Conservation (phyloP, 2,113 vertebrate species). For the Turnix velox region DNA sequence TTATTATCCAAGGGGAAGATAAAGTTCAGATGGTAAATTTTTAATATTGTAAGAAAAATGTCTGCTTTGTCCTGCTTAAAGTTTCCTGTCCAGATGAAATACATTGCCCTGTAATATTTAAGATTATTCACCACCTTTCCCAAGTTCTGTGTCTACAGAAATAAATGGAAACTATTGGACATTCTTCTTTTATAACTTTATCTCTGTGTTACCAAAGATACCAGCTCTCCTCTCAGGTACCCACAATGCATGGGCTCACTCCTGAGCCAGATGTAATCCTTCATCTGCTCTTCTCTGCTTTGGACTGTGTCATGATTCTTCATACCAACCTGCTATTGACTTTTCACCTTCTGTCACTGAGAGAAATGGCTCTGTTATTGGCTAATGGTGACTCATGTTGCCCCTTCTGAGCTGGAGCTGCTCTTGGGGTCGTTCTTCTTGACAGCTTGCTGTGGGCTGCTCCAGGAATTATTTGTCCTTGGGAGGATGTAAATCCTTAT, state of each 20-base stretch:
- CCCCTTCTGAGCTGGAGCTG: conserved; percentile 15
- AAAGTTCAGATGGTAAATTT: conserved; percentile 52
- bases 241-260: background rate
- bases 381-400: background rate
- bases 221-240: background rate
- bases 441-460: background rate
- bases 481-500: background rate
- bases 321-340: background rate
- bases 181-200: background rate
- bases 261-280: background rate
- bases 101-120: background rate
- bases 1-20: conserved; percentile 49
- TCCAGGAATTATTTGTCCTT: conserved; percentile 17
- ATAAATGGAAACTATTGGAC: background rate
- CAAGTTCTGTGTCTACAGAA: conserved; percentile 1
- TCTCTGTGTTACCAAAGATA: background rate
- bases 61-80: conserved; percentile 23
- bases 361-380: background rate
- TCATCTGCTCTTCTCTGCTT: background rate
- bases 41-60: conserved; percentile 53
- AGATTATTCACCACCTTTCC: conserved; percentile 6
- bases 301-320: background rate
- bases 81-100: conserved; percentile 47
- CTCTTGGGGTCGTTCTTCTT: background rate
- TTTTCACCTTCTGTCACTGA: background rate